These are phyloP conservation scores for Heterotis niloticus DNA, from an alignment of 2,113 vertebrate genomes.

Conservation along the genomic window DNA sequence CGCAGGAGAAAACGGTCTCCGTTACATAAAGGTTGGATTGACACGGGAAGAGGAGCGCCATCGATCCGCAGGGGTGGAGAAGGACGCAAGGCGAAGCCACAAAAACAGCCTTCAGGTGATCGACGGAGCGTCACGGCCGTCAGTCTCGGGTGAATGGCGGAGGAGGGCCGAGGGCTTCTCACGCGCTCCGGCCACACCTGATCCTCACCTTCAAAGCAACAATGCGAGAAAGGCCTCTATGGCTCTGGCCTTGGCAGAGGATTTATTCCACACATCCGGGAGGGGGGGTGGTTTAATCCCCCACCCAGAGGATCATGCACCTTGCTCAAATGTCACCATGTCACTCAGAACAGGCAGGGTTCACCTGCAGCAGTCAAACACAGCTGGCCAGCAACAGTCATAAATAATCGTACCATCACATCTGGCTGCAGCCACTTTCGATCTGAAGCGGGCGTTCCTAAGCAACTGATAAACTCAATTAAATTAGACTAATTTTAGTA, in stretches of 20 bases:
- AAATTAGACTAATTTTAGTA: background rate
- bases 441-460: background rate
- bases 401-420: too few species aligned
- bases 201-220: background rate
- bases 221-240: background rate
- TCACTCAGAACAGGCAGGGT: background rate
- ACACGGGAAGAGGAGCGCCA: background rate
- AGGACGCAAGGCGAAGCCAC: background rate
- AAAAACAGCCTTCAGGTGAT: background rate
- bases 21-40: slow-evolving; percentile 4
- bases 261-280: slow-evolving; percentile 9
- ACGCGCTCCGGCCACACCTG: too few species aligned
- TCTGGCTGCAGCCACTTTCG: too few species aligned
- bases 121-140: too few species aligned
- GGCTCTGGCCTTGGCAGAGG: background rate
- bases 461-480: background rate
- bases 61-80: background rate
- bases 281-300: background rate
- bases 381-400: background rate
- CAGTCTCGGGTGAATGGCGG: too few species aligned
- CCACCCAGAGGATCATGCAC: background rate
- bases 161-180: background rate
- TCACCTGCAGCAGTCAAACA: background rate
- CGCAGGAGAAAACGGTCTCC: background rate
- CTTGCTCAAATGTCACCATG: slow-evolving; percentile 16